Evolutionary conservation across 35 echinoderm and acorn worm species (phyloP).

Genomic region (Ophioderma brevispina): DNA sequence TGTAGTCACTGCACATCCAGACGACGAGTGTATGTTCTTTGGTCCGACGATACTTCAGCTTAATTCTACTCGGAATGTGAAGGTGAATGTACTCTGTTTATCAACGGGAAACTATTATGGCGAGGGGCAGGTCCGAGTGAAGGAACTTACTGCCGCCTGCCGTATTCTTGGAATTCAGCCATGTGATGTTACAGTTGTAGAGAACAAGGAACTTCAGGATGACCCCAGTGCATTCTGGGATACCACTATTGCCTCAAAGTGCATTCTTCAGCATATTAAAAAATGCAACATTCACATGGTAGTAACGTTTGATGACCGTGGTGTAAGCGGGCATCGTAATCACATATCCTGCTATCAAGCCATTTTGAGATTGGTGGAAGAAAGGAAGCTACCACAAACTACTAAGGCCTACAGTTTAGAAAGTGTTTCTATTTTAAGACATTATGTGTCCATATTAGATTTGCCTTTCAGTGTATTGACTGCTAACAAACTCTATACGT

Average conservation of each 20-base stretch:
- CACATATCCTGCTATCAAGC: conserved; percentile 75
- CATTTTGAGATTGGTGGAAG: not conserved
- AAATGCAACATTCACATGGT: conserved; percentile 41
- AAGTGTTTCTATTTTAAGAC: conserved; percentile 54
- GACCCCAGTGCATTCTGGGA: conserved; percentile 68
- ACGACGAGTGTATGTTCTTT: conserved; percentile 95
- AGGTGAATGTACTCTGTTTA: conserved; percentile 55
- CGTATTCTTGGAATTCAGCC: conserved; percentile 61
- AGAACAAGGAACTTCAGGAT: conserved; percentile 72
- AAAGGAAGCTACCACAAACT: conserved; percentile 26
- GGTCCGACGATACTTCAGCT: conserved; percentile 60
- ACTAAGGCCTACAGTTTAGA: conserved; percentile 61
- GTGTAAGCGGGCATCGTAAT: conserved; percentile 72
- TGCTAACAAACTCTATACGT: not conserved
- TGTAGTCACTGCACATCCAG: conserved; percentile 84
- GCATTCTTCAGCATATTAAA: conserved; percentile 54
- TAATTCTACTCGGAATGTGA: not conserved
- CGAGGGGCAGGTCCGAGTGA: conserved; percentile 45
- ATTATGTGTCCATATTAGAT: conserved; percentile 70
- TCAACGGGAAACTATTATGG: conserved; percentile 80
- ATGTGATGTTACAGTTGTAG: conserved; percentile 57
- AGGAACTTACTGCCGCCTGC: conserved; percentile 81
- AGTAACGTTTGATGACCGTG: conserved; percentile 82
- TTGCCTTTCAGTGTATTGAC: conserved; percentile 49
- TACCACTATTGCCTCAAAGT: conserved; percentile 32